These are phyloP conservation scores for Fragum whitleyi DNA, from an alignment of 2,888 invertebrate genomes.

Conservation along the genomic window DNA sequence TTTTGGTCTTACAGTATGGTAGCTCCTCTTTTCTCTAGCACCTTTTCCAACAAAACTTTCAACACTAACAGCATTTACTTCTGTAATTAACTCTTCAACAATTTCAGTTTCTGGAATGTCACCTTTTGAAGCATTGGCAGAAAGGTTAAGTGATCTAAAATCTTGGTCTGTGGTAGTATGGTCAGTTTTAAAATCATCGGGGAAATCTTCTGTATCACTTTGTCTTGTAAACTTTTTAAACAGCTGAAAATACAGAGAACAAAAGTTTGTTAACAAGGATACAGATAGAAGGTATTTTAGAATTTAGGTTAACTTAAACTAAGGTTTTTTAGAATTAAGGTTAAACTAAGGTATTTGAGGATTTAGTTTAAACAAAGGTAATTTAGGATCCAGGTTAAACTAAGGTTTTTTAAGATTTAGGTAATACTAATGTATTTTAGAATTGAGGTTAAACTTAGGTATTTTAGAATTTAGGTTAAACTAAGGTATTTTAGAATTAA, in stretches of 20 bases:
- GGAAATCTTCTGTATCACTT: not conserved
- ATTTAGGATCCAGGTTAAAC: no score
- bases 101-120: not conserved
- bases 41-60: not conserved
- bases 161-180: not conserved
- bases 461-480: no score
- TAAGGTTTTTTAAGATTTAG: no score
- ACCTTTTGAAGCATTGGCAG: not conserved
- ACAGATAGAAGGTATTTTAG: no score
- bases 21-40: not conserved
- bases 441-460: no score
- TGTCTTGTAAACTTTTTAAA: not conserved
- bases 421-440: no score
- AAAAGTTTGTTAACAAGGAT: no score
- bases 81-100: not conserved
- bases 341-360: no score
- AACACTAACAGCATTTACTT: slow-evolving; percentile 3
- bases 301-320: no score
- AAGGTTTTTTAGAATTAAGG: no score
- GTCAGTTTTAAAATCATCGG: not conserved
- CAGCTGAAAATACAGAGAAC: not conserved
- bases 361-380: no score
- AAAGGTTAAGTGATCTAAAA: not conserved
- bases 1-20: not conserved
- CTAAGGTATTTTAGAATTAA: no score